Percentiles rank a stretch among this genome's conserved stretches.
Conservation (phyloP, 1,140 invertebrate species). For the Holcopasites calliopsidis region DNA sequence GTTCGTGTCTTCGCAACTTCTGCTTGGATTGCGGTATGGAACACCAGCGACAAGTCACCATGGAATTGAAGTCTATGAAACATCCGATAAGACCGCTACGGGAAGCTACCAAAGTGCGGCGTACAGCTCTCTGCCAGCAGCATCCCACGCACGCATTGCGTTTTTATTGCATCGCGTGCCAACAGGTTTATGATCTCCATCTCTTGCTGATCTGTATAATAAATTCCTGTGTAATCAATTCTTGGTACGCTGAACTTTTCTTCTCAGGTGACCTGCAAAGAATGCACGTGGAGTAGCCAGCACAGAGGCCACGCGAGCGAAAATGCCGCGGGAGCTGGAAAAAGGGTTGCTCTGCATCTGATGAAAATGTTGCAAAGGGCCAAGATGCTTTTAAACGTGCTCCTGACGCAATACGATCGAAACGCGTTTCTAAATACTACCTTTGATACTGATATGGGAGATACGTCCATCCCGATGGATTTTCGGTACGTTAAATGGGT, state of each 20-base stretch:
- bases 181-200: conserved; percentile 61
- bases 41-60: conserved; percentile 68
- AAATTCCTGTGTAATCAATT: neutral
- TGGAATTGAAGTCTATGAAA: conserved; percentile 42
- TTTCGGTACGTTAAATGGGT: conserved; percentile 37
- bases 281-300: conserved; percentile 71
- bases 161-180: conserved; percentile 76
- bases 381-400: conserved; percentile 63
- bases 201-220: neutral
- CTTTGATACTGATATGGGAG: conserved; percentile 23
- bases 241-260: neutral
- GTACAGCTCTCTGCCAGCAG: conserved; percentile 69
- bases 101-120: conserved; percentile 72
- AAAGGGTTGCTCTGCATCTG: conserved; percentile 61
- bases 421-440: conserved; percentile 35
- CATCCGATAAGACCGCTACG: conserved; percentile 74
- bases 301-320: conserved; percentile 76
- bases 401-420: conserved; percentile 66
- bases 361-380: conserved; percentile 63
- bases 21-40: conserved; percentile 75
- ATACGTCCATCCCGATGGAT: neutral
- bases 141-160: conserved; percentile 72
- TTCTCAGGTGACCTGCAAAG: conserved; percentile 70
- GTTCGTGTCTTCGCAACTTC: conserved; percentile 76
- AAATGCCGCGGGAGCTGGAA: conserved; percentile 67